Evolutionary conservation across 2,888 invertebrate genomes (phyloP).

Genomic region (Stegophylla sp.): DNA sequence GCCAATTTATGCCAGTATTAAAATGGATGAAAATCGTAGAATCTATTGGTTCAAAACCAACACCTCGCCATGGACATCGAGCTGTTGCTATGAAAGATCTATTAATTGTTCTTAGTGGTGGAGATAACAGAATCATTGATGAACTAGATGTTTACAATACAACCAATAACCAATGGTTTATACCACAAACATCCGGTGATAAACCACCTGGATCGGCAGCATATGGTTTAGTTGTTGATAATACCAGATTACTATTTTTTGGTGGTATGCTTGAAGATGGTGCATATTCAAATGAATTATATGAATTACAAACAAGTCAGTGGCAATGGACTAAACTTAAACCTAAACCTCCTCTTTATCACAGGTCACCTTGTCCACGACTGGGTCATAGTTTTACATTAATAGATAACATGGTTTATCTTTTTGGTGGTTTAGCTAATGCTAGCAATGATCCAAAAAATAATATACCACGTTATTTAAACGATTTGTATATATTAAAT

Average conservation of each 20-base stretch:
- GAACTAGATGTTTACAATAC: conserved; percentile 97
- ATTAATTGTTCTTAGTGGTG: conserved; percentile 99
- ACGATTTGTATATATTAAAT: conserved; percentile 94
- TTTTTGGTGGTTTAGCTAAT: conserved; percentile 97
- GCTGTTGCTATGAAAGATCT: conserved; percentile 98
- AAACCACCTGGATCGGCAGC: conserved; percentile 99
- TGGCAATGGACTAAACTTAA: conserved; percentile 98
- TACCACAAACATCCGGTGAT: conserved; percentile 95
- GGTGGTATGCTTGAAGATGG: conserved; percentile 99
- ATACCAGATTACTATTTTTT: conserved; percentile 93
- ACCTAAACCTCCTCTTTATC: conserved; percentile 85
- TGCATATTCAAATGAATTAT: conserved; percentile 97
- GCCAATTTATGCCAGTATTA: conserved; percentile 57
- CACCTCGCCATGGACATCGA: conserved; percentile 98
- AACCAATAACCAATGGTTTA: conserved; percentile 99
- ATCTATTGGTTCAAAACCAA: conserved; percentile 90
- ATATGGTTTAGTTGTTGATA: conserved; percentile 97
- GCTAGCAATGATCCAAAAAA: conserved; percentile 98
- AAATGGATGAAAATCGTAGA: conserved; percentile 94
- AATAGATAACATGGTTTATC: conserved; percentile 88
- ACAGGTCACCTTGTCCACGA: conserved; percentile 88
- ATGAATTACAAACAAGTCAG: conserved; percentile 86
- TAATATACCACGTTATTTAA: conserved; percentile 94
- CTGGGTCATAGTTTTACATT: conserved; percentile 97
- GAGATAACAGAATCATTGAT: conserved; percentile 99